Base-by-base conservation (phyloP, 2,888 invertebrate species). In the Aelia acuminata region DNA sequence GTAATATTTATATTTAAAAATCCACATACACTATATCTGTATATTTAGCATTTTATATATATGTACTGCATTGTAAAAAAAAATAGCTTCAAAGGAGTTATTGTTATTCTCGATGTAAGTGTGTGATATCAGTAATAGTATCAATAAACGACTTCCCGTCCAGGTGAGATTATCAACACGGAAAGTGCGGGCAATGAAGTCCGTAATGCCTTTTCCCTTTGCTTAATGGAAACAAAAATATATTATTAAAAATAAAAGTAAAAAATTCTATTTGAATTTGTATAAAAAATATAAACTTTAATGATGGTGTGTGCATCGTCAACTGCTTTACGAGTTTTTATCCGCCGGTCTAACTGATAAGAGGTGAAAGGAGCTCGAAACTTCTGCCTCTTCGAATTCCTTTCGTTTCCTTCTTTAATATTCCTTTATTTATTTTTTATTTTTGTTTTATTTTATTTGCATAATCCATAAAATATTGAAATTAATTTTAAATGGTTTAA, bases 141-240 rank as follows among this genome's bases (percentile, higher is more conserved):
- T 80, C 80, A 80, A 80, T 80, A 80, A 80, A 80, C 15, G 43
- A 47, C 80, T 80, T 80, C 80, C 80, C 8, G 80, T 47, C n/a
- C 80, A 80, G 80, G 39, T 80, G 39, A 43, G 80, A 80, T 43
- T 80, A 80, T 43, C 43, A 80, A 80, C 80, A 80, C 80, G 39
- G 39, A 70, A 70, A 7, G 63, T 70, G 18, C 31, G 31, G 63
- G 35, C 4, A 35, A 18, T 70, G 8, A 70, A 31, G 18, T 70
- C 35, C 63, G 31, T n/a, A 35, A 18, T 70, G 31, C 18, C 8
- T 70, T 70, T 8, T 0, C 15, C 15, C 8, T 5, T 7, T 70
- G 2, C 11, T 13, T 26, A 2, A 20, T 35, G 35, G 35, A 35
- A 26, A 57, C 1, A 57, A n/a, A n/a, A n/a, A n/a, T n/a, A n/a